Conservation (phyloP, 2,797 vertebrate genomes). For the Falco rusticolus region DNA sequence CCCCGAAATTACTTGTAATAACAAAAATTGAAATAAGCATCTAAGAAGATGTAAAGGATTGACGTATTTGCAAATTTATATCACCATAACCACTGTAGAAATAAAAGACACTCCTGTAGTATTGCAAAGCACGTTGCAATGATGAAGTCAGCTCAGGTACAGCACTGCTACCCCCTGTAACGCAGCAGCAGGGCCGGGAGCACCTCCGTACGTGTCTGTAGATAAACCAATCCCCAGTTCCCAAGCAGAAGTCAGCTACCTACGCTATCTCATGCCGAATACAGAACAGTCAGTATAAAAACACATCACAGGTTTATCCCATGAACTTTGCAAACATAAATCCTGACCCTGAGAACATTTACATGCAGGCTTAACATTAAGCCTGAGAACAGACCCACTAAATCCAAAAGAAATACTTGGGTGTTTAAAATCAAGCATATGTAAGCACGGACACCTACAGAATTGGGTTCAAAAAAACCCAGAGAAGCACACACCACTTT, state of each 20-base stretch:
- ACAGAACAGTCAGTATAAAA: neutral
- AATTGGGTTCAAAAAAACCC: neutral
- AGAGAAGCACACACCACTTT: neutral
- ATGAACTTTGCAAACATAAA: neutral
- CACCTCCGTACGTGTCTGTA: accelerated
- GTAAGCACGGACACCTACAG: neutral
- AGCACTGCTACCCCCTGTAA: neutral
- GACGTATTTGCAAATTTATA: neutral
- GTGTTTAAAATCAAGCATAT: slow-evolving; percentile 18
- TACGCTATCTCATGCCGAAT: neutral
- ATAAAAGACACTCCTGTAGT: neutral
- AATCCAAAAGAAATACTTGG: slow-evolving; percentile 19
- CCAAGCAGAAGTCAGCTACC: neutral
- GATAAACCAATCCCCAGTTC: neutral
- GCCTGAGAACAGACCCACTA: neutral
- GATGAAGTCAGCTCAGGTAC: neutral
- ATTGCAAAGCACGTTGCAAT: neutral
- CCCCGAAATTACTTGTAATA: neutral
- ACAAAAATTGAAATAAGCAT: neutral
- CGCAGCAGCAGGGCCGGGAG: neutral
- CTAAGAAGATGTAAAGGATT: neutral
- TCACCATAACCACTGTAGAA: neutral
- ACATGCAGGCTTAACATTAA: slow-evolving; percentile 30
- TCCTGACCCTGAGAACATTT: slow-evolving; percentile 31
- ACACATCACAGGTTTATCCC: neutral